Percentiles rank a stretch among this genome's conserved stretches.
phyloP scores from a whole-genome alignment of 2,797 vertebrate genomes.

The Anniella stebbinsi region DNA sequence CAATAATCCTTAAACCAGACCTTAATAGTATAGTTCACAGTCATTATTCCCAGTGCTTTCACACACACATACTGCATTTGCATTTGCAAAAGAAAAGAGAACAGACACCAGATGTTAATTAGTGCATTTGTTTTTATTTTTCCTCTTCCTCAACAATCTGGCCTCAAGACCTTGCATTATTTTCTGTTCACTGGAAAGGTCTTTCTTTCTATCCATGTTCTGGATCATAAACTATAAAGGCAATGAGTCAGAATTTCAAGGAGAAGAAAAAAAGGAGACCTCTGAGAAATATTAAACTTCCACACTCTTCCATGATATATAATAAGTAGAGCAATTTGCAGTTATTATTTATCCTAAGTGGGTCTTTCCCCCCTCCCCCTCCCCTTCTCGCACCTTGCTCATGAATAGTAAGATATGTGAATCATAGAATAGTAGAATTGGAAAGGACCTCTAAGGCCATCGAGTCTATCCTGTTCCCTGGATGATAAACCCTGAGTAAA shows the following conservation, averaged over 20 bases:
- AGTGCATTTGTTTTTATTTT: conserved; percentile 73
- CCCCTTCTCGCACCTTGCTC: background rate
- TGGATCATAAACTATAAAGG: conserved; percentile 62
- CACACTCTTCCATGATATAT: conserved; percentile 51
- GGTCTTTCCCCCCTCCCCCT: fast-evolving
- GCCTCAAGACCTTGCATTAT: conserved; percentile 74
- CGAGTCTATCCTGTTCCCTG: too few species aligned
- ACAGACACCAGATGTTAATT: conserved; percentile 81
- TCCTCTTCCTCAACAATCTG: conserved; percentile 74
- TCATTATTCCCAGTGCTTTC: conserved; percentile 76
- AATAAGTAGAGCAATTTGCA: conserved; percentile 39
- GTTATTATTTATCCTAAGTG: conserved; percentile 17
- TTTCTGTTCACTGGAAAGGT: conserved; percentile 71
- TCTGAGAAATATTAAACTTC: conserved; percentile 61
- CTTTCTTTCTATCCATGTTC: conserved; percentile 68
- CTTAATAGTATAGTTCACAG: conserved; percentile 80
- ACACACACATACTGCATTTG: conserved; percentile 80
- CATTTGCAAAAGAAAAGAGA: conserved; percentile 63
- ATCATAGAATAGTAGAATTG: too few species aligned
- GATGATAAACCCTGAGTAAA: background rate
- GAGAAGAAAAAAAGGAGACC: conserved; percentile 42
- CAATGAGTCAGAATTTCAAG: conserved; percentile 60
- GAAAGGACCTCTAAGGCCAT: too few species aligned
- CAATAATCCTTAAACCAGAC: conserved; percentile 78
- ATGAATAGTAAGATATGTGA: background rate